These are phyloP conservation scores for Phocoena sinus DNA, from an alignment of 2,113 vertebrate genomes.

Conservation along the genomic window DNA sequence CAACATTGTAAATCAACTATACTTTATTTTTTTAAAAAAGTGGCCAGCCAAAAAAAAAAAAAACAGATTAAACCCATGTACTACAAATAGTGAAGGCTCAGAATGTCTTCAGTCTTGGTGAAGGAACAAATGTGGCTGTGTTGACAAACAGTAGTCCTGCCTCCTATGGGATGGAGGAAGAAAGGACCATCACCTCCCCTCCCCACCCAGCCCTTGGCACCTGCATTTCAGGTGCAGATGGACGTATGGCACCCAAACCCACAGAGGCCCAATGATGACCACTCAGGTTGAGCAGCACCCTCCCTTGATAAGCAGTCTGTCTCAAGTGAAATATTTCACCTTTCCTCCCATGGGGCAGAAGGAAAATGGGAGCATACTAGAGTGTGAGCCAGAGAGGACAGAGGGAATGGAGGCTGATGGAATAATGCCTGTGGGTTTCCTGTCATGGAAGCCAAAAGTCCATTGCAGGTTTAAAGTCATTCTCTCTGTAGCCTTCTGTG, in stretches of 20 bases:
- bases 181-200: background rate
- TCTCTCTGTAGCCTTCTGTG: background rate
- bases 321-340: background rate
- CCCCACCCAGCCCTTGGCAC: too few relatives aligned
- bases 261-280: background rate
- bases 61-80: background rate
- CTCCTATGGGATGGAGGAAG: background rate
- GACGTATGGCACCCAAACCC: background rate
- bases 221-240: background rate
- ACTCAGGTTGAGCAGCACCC: background rate
- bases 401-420: rapidly evolving
- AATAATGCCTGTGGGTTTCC: background rate
- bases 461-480: background rate
- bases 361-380: background rate
- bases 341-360: background rate
- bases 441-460: background rate
- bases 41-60: too few relatives aligned
- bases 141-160: background rate
- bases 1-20: background rate
- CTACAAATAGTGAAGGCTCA: background rate
- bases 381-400: background rate
- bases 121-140: background rate
- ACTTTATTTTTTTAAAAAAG: background rate
- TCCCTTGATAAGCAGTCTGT: background rate
- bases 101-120: background rate